Base-by-base conservation (phyloP, 1,140 invertebrate species). In the Streblospio benedicti region DNA sequence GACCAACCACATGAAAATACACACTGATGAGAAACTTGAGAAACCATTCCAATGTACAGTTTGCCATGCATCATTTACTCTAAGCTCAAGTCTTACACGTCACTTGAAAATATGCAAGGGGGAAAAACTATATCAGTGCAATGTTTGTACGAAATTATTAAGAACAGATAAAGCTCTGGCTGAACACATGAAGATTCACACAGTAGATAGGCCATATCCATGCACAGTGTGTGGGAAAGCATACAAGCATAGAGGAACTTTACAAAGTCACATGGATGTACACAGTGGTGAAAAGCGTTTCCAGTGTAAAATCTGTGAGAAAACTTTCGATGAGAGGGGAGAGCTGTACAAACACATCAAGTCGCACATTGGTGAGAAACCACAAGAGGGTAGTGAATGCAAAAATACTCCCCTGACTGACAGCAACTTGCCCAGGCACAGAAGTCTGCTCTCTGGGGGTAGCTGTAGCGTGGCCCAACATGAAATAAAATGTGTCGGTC, bases 211-310 rank as follows among this genome's bases (percentile, higher is more conserved):
- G 23, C 51, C 51, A 9, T 32, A 28, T 53, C 27, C n/a, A 16
- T 53, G 51, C 31, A 28, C 12, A 9, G 9, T 53, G 25, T 53
- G 51, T 53, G 51, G 31, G 12, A 16, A 53, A 18, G 14, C 20
- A 32, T 53, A 31, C n/a, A 16, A 20, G 23, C 23, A 53, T 20
- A 30, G 31, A n/a, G 25, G 18, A 28, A 27, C 28, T 32, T 32
- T 53, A 4, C 25, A 30, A 32, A 3, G 51, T 35, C 51, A 53
- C 25, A 30, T 31, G 51, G 33, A 53, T 27, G 27, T 6, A 32
- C 51, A 53, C 45, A 47, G 23, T 12, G 45, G 45, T 9, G 45
- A 47, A 18, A n/a, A n/a, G n/a, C n/a, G n/a, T n/a, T n/a, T n/a
- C n/a, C n/a, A n/a, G n/a, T n/a, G n/a, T n/a, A n/a, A n/a, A n/a